phyloP scores from a whole-genome alignment of 2,888 invertebrate genomes.

The Lepidonotus clava region DNA sequence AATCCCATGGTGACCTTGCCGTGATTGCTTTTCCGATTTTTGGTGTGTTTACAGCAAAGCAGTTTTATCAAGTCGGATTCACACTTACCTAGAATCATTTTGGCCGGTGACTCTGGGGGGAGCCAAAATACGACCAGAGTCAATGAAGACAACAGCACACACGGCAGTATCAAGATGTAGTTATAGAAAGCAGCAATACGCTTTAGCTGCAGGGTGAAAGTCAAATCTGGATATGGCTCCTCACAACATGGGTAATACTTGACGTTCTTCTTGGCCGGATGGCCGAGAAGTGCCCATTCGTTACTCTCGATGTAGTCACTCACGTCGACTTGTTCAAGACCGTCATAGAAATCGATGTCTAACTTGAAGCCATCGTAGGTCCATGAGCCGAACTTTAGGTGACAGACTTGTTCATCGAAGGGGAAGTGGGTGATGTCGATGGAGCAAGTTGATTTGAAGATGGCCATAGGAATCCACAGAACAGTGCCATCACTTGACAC shows the following conservation, averaged over 20 bases:
- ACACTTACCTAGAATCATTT: conserved; percentile 79
- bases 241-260: conserved; percentile 76
- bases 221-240: conserved; percentile 77
- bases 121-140: conserved; percentile 81
- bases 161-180: conserved; percentile 80
- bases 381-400: conserved; percentile 80
- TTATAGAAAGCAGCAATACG: conserved; percentile 73
- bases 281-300: conserved; percentile 77
- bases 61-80: not conserved
- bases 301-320: conserved; percentile 78
- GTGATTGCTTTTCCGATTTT: too few species aligned
- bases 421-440: conserved; percentile 80
- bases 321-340: conserved; percentile 63
- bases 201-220: conserved; percentile 74
- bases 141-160: conserved; percentile 80
- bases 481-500: conserved; percentile 73
- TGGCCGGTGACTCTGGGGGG: conserved; percentile 81
- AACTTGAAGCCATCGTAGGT: conserved; percentile 77
- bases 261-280: conserved; percentile 73
- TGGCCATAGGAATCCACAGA: conserved; percentile 76
- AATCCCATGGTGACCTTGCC: too few species aligned
- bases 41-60: too few species aligned
- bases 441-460: conserved; percentile 79
- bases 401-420: conserved; percentile 79
- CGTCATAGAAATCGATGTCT: conserved; percentile 69